phyloP scores from a whole-genome alignment of 2,797 vertebrate genomes.

The Manis pentadactyla region DNA sequence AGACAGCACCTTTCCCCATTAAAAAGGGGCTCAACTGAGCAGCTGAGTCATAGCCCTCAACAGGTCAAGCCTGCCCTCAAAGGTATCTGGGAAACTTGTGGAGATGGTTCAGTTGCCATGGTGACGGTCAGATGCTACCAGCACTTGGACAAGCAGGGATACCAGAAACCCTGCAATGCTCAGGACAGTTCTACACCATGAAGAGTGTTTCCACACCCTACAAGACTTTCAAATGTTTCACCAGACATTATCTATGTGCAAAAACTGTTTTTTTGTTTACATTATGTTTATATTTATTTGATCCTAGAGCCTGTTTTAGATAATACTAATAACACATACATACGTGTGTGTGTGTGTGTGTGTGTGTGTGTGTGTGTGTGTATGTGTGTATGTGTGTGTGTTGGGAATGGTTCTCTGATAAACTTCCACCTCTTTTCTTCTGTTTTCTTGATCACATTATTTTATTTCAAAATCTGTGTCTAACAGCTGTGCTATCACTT shows the following conservation, averaged over 20 bases:
- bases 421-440: neutral
- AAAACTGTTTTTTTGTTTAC: neutral
- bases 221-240: neutral
- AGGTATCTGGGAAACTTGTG: neutral
- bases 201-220: neutral
- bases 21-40: neutral
- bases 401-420: neutral
- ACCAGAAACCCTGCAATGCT: neutral
- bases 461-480: neutral
- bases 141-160: neutral
- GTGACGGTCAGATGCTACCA: neutral
- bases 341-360: accelerated
- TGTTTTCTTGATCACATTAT: neutral
- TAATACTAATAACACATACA: neutral
- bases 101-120: neutral
- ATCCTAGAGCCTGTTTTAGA: neutral
- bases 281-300: neutral
- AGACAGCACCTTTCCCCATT: neutral
- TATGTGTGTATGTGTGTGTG: neutral
- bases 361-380: neutral
- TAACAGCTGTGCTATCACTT: neutral
- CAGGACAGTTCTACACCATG: neutral
- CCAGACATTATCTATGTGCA: neutral
- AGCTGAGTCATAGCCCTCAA: neutral
- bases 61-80: neutral